Conservation (phyloP, 1,140 invertebrate species). For the Metopolophium dirhodum region DNA sequence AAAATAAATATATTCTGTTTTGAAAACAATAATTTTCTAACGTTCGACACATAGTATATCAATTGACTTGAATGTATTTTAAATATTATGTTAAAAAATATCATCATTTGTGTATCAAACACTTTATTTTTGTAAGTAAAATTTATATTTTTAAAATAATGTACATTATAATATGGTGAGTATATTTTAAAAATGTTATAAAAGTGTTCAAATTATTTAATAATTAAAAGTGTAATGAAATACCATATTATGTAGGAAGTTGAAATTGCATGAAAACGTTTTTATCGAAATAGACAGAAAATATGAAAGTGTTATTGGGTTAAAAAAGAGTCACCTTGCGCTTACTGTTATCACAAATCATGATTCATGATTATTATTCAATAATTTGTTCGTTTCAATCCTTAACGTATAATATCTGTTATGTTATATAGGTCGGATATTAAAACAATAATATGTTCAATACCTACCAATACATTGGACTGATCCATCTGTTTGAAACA, state of each 20-base stretch:
- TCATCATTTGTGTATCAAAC: neutral
- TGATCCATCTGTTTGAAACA: constrained; percentile 71
- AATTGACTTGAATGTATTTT: neutral
- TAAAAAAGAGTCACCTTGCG: no score
- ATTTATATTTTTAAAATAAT: no score
- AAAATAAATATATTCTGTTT: neutral
- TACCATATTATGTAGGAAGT: neutral
- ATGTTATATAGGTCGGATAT: neutral
- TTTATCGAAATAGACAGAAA: no score
- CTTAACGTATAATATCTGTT: neutral
- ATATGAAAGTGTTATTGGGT: no score
- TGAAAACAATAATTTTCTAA: neutral
- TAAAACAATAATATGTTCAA: neutral
- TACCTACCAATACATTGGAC: constrained; percentile 75
- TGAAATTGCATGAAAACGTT: no score
- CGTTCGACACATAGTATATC: neutral
- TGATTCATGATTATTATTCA: neutral
- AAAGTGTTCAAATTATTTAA: neutral
- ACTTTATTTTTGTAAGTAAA: neutral
- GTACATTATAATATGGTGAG: no score
- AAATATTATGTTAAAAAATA: neutral
- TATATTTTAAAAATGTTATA: no score
- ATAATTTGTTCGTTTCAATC: no score
- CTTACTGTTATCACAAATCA: no score
- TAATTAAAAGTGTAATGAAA: neutral